These are phyloP conservation scores for Daphoenositta chrysoptera DNA, from an alignment of 2,113 vertebrate genomes.

Conservation along the genomic window DNA sequence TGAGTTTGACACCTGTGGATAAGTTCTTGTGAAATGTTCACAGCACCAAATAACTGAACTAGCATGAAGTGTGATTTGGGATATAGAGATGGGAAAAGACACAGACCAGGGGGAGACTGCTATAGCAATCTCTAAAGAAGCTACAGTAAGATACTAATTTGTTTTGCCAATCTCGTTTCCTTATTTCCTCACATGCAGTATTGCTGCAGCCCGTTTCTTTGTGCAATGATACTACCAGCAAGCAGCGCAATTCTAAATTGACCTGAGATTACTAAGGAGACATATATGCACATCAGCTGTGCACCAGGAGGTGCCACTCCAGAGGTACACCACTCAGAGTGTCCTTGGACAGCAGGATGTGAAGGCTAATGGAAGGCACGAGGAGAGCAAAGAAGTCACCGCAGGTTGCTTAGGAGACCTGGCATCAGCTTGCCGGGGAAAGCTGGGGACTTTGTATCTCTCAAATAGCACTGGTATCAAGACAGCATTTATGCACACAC, in stretches of 20 bases:
- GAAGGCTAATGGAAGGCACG: neutral
- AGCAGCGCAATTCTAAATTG: neutral
- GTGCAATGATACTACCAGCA: neutral
- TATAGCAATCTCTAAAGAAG: neutral
- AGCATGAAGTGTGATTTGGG: neutral
- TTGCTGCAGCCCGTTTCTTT: neutral
- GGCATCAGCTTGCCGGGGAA: neutral
- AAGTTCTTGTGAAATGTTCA: neutral
- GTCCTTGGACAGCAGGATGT: neutral
- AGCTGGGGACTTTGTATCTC: neutral
- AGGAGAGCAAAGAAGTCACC: neutral
- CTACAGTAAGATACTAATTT: neutral
- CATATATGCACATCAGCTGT: rapidly evolving
- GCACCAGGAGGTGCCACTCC: neutral
- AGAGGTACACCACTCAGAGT: neutral
- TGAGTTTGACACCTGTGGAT: neutral
- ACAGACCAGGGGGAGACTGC: neutral
- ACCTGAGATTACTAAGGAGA: neutral
- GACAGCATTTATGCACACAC: neutral
- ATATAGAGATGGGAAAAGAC: neutral
- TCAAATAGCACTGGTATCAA: neutral
- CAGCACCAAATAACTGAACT: neutral
- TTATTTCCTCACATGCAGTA: neutral
- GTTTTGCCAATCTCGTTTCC: neutral
- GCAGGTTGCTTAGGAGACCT: neutral